Base-by-base conservation (phyloP, 1,140 invertebrate species). In the Dreissena rostriformis region DNA sequence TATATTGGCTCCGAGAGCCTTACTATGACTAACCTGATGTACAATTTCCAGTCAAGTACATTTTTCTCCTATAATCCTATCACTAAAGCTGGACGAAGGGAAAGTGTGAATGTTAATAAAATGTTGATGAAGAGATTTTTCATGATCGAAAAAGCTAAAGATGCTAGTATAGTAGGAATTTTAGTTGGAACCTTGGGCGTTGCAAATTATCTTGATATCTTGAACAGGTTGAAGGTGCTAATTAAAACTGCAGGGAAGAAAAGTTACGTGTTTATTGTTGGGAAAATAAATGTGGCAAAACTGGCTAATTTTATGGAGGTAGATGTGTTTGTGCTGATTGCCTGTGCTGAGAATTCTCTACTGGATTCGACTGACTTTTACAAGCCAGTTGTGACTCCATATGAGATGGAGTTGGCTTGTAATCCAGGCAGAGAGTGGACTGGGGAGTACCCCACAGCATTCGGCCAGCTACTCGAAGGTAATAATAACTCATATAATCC, bases 251-350 rank as follows among this genome's bases (percentile, higher is more conserved):
- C 96, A 57, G 96, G 96, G 0, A 98, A 98, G 91, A 98, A 97
- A 90, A 96, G 95, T 74, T 98, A 99, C 89, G 96, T 97, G n/a
- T 95, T 99, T 66, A 97, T 97, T 51, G 96, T 99, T 74, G 98
- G 98, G 4, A 98, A 98, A 94, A 96, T 97, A 22, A 99, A 98
- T 95, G 96, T 96, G 63, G 96, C 96, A 0, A 99, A 99, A 94
- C 93, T 99, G 77, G 97, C 97, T 0, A 99, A 99, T 94, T 97
- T 98, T 93, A 95, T 96, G 74, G 97, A 98, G 94, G 96, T 98
- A 72, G 97, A 99, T 92, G 95, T 97, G 67, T 99, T 97, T 94
- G 96, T 99, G 5, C 94, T 97, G 71, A 96, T 99, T 86, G 96
- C 97, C 0, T 99, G 98, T 93, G 95, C 97, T 19, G 97, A 98